These are phyloP conservation scores for Quadroppia sp. DNA, from an alignment of 2,888 invertebrate species.

Conservation along the genomic window DNA sequence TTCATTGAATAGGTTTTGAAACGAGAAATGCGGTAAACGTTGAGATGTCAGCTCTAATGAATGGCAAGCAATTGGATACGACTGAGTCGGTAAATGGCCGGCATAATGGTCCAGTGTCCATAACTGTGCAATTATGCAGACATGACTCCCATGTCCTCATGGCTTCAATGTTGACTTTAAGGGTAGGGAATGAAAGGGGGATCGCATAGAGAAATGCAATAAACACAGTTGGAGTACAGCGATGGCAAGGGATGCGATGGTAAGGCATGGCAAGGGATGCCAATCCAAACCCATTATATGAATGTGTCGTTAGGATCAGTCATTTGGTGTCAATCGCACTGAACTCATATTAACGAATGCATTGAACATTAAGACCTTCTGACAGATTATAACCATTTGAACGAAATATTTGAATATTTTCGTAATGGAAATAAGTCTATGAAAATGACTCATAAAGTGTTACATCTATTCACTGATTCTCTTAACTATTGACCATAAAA, in stretches of 20 bases:
- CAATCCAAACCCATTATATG: conserved; percentile 27
- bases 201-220: conserved; percentile 12
- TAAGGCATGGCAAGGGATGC: neutral
- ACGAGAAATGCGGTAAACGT: conserved; percentile 34
- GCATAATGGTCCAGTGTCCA: conserved; percentile 1
- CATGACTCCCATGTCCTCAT: neutral
- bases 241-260: neutral
- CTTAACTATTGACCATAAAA: conserved; percentile 21
- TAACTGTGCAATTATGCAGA: conserved; percentile 31
- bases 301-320: conserved; percentile 22
- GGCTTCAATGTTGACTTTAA: neutral
- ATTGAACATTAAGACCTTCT: conserved; percentile 23
- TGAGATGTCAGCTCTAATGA: conserved; percentile 34
- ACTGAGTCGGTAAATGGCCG: conserved; percentile 33
- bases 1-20: neutral
- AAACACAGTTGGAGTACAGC: neutral
- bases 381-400: neutral
- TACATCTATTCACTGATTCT: conserved; percentile 8
- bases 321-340: conserved; percentile 24
- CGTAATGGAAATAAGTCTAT: neutral
- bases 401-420: conserved; percentile 25
- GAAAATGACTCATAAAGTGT: conserved; percentile 23
- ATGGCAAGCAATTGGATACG: conserved; percentile 33
- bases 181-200: conserved; percentile 17
- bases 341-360: conserved; percentile 6